phyloP scores from a whole-genome alignment of 1,140 invertebrate species.

The Campoletis sonorensis region DNA sequence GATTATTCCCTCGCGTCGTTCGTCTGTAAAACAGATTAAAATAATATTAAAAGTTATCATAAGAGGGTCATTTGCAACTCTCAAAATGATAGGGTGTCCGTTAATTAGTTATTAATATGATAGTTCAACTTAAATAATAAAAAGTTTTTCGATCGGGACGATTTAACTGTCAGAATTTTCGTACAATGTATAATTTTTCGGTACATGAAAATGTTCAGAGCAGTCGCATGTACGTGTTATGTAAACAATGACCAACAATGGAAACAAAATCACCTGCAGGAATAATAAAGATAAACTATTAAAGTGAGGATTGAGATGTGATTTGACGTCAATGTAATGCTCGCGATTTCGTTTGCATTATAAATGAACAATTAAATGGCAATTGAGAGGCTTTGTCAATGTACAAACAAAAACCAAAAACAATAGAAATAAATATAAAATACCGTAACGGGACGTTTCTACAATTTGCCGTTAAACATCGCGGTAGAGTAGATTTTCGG shows the following conservation, averaged over 20 bases:
- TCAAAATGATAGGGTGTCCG: too few species aligned
- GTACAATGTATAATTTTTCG: too few species aligned
- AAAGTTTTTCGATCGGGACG: too few species aligned
- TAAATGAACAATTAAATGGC: neutral
- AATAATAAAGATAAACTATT: neutral
- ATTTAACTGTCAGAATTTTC: too few species aligned
- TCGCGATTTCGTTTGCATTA: neutral
- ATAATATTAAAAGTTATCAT: too few species aligned
- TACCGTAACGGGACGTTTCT: conserved; percentile 13
- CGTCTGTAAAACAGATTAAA: too few species aligned
- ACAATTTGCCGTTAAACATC: conserved; percentile 31
- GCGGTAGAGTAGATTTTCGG: conserved; percentile 22
- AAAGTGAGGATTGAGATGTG: neutral
- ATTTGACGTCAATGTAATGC: conserved; percentile 2
- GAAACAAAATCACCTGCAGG: neutral
- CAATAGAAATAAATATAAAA: neutral
- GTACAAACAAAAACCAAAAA: neutral
- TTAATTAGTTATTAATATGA: too few species aligned
- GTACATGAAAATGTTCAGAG: too few species aligned
- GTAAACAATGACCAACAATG: neutral
- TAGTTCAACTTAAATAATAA: too few species aligned
- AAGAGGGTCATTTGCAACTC: too few species aligned
- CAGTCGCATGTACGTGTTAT: neutral
- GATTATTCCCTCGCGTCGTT: too few species aligned
- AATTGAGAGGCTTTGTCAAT: neutral